Conservation (phyloP, 2,888 invertebrate genomes). For the Clistopyga incitator region DNA sequence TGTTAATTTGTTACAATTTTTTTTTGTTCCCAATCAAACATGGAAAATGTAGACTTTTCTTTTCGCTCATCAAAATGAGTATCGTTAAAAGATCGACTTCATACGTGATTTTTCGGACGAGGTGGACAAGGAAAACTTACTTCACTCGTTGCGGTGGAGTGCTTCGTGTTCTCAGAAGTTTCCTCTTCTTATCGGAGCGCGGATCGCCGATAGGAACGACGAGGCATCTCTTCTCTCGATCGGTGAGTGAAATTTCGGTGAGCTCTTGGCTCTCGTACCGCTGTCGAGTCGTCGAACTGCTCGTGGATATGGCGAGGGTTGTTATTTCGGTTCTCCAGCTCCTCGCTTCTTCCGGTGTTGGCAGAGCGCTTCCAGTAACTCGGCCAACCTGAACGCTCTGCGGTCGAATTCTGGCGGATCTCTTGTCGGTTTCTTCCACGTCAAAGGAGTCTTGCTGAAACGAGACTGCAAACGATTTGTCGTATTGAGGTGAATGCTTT, state of each 20-base stretch:
- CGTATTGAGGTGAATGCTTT: neutral
- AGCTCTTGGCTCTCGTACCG: conserved; percentile 52
- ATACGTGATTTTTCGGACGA: neutral
- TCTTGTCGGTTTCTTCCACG: conserved; percentile 68
- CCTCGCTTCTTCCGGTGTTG: conserved; percentile 68
- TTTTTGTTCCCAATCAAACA: too few relatives aligned
- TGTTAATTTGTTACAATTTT: too few relatives aligned
- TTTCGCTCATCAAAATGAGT: neutral
- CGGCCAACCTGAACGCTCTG: conserved; percentile 65
- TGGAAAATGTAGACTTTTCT: too few relatives aligned
- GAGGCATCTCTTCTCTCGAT: conserved; percentile 82
- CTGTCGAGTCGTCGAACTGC: conserved; percentile 27
- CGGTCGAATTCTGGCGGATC: conserved; percentile 55
- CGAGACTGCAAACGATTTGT: conserved; percentile 75
- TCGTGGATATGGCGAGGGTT: conserved; percentile 33
- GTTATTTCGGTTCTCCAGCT: conserved; percentile 73
- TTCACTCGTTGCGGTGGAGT: conserved; percentile 69
- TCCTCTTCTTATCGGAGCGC: conserved; percentile 80
- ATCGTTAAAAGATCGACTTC: conserved; percentile 19
- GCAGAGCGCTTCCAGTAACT: conserved; percentile 68
- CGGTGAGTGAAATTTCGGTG: conserved; percentile 77
- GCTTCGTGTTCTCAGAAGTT: conserved; percentile 79
- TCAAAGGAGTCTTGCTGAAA: conserved; percentile 81
- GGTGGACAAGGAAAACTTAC: conserved; percentile 71
- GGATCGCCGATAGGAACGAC: conserved; percentile 82